phyloP scores from a whole-genome alignment of 2,797 vertebrate genomes.

The Margarornis squamiger region DNA sequence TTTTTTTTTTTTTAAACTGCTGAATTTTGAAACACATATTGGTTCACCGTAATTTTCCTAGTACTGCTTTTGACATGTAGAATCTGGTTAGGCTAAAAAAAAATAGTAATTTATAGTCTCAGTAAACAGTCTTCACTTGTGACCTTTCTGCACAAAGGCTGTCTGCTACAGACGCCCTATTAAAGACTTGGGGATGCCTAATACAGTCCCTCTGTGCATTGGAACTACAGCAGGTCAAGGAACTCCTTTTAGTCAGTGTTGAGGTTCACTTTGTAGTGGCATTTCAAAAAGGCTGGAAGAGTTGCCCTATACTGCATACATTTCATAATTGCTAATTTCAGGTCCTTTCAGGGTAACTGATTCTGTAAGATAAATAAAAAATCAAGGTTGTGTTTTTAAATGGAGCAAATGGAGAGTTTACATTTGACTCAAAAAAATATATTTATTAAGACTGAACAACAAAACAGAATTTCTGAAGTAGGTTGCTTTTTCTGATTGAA shows the following conservation, averaged over 20 bases:
- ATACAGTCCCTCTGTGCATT: constrained; percentile 43
- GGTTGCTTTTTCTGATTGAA: neutral
- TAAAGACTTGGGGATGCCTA: constrained; percentile 52
- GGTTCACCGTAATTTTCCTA: neutral
- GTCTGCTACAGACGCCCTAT: constrained; percentile 44
- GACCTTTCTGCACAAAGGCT: constrained; percentile 59
- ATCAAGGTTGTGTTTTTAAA: constrained; percentile 5
- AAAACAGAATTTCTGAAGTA: constrained; percentile 31
- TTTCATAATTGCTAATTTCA: constrained; percentile 23
- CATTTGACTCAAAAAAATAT: neutral
- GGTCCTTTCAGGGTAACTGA: constrained; percentile 24
- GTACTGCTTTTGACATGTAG: neutral
- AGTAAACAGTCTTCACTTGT: constrained; percentile 45
- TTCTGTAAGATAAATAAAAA: constrained; percentile 29
- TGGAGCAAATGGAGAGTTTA: constrained; percentile 15
- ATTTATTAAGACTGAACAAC: neutral
- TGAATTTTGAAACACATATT: neutral
- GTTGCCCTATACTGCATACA: neutral
- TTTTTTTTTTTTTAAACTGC: neutral
- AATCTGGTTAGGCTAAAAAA: constrained; percentile 32
- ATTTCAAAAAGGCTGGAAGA: constrained; percentile 1
- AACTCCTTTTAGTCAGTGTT: constrained; percentile 50
- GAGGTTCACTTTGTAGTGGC: constrained; percentile 19
- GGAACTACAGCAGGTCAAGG: constrained; percentile 56
- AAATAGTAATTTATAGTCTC: constrained; percentile 30